Percentiles rank a stretch among this genome's conserved stretches.
Conservation (phyloP, 2,888 invertebrate genomes). For the Euzetes globulus region DNA sequence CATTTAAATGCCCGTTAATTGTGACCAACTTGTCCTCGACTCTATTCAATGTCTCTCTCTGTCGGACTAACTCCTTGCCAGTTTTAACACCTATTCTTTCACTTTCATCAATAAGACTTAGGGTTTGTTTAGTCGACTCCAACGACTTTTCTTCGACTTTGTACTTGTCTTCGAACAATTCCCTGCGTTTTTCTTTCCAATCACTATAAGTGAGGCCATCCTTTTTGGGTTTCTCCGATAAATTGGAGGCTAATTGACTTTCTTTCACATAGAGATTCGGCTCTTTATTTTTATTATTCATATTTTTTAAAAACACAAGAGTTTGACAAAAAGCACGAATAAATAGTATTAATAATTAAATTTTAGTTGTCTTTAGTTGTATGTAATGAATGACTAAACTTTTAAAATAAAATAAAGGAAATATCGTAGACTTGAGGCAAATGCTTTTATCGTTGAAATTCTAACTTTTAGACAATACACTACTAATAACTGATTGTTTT, state of each 20-base stretch:
- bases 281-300: too few relatives aligned
- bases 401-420: too few relatives aligned
- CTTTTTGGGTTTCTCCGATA: background rate
- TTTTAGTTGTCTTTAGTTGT: too few relatives aligned
- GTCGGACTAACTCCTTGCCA: slow-evolving; percentile 79
- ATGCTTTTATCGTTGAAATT: background rate
- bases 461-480: background rate
- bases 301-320: too few relatives aligned
- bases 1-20: slow-evolving; percentile 76
- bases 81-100: slow-evolving; percentile 88
- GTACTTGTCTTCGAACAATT: slow-evolving; percentile 63
- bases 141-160: slow-evolving; percentile 74
- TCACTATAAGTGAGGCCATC: slow-evolving; percentile 34
- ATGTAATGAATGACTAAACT: too few relatives aligned
- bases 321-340: too few relatives aligned
- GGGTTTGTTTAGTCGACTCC: slow-evolving; percentile 68
- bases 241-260: too few relatives aligned
- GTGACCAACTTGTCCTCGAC: slow-evolving; percentile 80
- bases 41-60: slow-evolving; percentile 80
- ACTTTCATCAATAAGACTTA: slow-evolving; percentile 69
- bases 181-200: slow-evolving; percentile 60
- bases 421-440: too few relatives aligned
- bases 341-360: too few relatives aligned
- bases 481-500: background rate
- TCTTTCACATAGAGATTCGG: too few relatives aligned